Percentiles rank a stretch among this genome's conserved stretches.
Conservation (phyloP, 2,113 vertebrate species). For the Anguilla japonica region DNA sequence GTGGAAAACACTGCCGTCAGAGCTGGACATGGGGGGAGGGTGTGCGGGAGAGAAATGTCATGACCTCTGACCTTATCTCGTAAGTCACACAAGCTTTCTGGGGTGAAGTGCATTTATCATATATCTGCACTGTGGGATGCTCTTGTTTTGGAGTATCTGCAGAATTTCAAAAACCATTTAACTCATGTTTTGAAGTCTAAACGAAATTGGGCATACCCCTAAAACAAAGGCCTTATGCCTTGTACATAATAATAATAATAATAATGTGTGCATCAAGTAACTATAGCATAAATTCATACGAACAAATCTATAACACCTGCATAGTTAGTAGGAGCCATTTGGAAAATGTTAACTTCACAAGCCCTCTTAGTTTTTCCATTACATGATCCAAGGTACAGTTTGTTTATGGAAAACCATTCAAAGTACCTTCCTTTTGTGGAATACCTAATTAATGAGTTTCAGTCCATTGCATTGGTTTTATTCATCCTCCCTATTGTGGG, state of each 20-base stretch:
- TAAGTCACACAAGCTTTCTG: slow-evolving; percentile 42
- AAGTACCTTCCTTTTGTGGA: background rate
- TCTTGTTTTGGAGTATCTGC: slow-evolving; percentile 17
- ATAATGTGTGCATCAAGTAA: background rate
- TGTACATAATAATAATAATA: too few species aligned
- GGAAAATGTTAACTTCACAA: background rate
- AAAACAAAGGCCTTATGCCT: background rate
- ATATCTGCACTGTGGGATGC: slow-evolving; percentile 11
- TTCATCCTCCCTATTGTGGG: slow-evolving; percentile 10
- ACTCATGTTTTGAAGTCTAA: slow-evolving; percentile 37
- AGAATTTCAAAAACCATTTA: background rate
- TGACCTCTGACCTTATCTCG: slow-evolving; percentile 47
- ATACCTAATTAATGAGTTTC: background rate
- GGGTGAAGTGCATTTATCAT: slow-evolving; percentile 30
- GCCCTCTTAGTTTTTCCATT: slow-evolving; percentile 43
- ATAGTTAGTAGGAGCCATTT: slow-evolving; percentile 16
- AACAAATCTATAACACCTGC: slow-evolving; percentile 56
- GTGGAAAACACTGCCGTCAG: slow-evolving; percentile 11
- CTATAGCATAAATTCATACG: slow-evolving; percentile 10
- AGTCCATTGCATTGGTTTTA: background rate
- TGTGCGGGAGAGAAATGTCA: slow-evolving; percentile 29
- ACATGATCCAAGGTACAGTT: slow-evolving; percentile 28
- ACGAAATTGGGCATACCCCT: slow-evolving; percentile 22
- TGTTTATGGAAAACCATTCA: slow-evolving; percentile 17
- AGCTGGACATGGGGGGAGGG: slow-evolving; percentile 1